These are phyloP conservation scores for Pterocles gutturalis DNA, from an alignment of 2,113 vertebrate genomes.

Conservation along the genomic window DNA sequence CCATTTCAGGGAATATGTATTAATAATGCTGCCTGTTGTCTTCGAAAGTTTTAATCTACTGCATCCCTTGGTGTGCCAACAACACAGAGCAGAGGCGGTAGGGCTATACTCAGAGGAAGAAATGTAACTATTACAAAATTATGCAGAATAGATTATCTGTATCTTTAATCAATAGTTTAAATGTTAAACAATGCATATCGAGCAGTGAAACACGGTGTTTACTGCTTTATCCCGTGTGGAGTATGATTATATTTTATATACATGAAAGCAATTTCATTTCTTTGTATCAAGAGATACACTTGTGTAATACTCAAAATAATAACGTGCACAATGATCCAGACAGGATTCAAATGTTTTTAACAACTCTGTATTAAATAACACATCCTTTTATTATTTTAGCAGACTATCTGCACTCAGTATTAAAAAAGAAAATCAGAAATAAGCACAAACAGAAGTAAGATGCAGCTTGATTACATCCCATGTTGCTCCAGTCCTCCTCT, in stretches of 20 bases:
- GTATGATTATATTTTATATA: constrained; percentile 9
- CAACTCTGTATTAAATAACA: background rate
- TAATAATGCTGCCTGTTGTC: rapidly evolving
- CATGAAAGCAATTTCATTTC: constrained; percentile 8
- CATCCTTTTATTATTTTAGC: background rate
- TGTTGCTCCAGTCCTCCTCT: background rate
- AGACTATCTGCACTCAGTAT: background rate
- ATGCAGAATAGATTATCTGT: background rate
- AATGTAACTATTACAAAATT: background rate
- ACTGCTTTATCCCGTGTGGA: background rate
- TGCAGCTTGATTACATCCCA: background rate
- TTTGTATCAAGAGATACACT: background rate
- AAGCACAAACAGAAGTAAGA: background rate
- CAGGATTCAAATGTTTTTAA: background rate
- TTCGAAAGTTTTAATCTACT: background rate
- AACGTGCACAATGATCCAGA: background rate
- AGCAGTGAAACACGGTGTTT: background rate
- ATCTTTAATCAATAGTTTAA: constrained; percentile 42
- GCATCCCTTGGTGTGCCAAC: background rate
- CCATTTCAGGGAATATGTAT: background rate
- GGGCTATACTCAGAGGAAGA: background rate
- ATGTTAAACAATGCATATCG: background rate
- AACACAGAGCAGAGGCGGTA: background rate
- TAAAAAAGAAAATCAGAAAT: background rate
- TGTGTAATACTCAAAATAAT: constrained; percentile 10